Base-by-base conservation (phyloP, 2,888 invertebrate species). In the Nymphalis urticae region DNA sequence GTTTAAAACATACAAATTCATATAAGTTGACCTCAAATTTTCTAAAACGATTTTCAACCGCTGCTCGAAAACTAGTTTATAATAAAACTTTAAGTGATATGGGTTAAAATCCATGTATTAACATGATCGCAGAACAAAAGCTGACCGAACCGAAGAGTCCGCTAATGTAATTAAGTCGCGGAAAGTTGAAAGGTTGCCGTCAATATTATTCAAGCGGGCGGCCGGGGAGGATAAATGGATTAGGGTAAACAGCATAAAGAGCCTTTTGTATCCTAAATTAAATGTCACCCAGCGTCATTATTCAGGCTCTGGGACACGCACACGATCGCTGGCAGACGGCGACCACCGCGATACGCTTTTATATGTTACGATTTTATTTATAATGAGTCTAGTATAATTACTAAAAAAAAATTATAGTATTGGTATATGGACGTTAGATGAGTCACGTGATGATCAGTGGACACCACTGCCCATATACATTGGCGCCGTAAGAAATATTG, bases 211-310 rank as follows among this genome's bases (percentile, higher is more conserved):
- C 68, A 27, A 56, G 65, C 64, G 70, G 62, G 63, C 48, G 32
- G 62, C 56, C 54, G 64, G 63, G 76, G 62, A 74, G 76, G 77
- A 77, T 79, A 77, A 81, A 80, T 80, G 80, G 90, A 90, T 91
- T 88, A 90, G 90, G 88, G 90, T 89, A 90, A 91, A 89, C 87
- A 89, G 88, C 84, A 88, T 91, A 89, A 90, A 89, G 86, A 89
- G 87, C 83, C 90, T 89, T 91, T 92, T 92, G 91, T 92, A 91
- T 89, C 87, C 85, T 78, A 91, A 91, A 91, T 92, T 90, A 91
- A 91, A 92, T 84, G 91, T 91, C 92, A 90, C 83, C 85, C 87
- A 80, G 80, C 82, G 87, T 92, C 91, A 90, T 92, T 92, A 92
- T 88, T 91, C 89, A 90, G 85, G 77, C 79, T 84, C 77, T 79